These are phyloP conservation scores for Argentina silus DNA, from an alignment of 2,797 vertebrate species.

Conservation along the genomic window DNA sequence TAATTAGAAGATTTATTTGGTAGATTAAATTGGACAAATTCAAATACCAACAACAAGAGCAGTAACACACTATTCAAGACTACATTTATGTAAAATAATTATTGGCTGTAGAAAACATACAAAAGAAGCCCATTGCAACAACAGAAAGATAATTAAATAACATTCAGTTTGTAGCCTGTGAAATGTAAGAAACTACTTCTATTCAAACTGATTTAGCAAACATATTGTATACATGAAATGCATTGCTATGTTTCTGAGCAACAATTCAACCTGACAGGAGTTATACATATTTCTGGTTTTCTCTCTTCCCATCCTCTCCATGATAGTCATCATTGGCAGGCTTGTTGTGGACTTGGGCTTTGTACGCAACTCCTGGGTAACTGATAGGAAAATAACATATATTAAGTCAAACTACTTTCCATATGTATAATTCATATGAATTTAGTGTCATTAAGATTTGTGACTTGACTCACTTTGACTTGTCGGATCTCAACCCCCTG, in stretches of 20 bases:
- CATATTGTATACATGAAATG: not conserved
- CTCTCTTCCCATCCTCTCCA: constrained; percentile 34
- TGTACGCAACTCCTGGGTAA: constrained; percentile 67
- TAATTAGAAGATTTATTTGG: not conserved
- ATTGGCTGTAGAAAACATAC: constrained; percentile 28
- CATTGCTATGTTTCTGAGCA: not conserved
- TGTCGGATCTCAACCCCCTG: constrained; percentile 80
- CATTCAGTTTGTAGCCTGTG: not conserved
- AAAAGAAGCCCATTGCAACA: constrained; percentile 12
- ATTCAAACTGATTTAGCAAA: not conserved
- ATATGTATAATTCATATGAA: not conserved
- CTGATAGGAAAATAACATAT: constrained; percentile 33
- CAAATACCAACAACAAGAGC: constrained; percentile 33
- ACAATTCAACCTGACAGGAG: not conserved
- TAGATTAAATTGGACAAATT: constrained; percentile 27
- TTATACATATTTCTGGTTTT: constrained; percentile 57
- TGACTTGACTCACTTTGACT: constrained; percentile 73
- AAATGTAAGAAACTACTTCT: not conserved
- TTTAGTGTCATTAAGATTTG: not conserved
- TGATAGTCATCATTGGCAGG: constrained; percentile 23
- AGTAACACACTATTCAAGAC: not conserved
- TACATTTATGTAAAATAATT: not conserved
- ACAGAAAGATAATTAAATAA: not conserved
- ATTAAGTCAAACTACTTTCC: constrained; percentile 1
- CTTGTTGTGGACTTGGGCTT: constrained; percentile 52